These are phyloP conservation scores for Dinomys branickii DNA, from an alignment of 2,113 vertebrate species.

Conservation along the genomic window DNA sequence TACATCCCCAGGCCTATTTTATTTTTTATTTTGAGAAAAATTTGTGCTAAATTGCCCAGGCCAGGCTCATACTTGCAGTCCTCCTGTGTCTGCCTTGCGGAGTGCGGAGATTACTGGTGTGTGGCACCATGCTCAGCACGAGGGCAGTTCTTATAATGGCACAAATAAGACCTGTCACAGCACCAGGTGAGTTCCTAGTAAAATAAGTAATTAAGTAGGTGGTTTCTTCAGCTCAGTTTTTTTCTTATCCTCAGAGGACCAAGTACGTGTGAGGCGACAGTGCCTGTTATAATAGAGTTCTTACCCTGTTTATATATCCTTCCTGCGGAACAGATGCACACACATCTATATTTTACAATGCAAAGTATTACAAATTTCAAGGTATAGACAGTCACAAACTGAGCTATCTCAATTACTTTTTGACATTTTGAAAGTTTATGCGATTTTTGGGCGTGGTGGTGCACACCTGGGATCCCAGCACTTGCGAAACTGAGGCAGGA, in stretches of 20 bases:
- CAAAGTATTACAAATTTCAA: neutral
- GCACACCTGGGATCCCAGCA: too few relatives aligned
- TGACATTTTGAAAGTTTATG: constrained; percentile 1
- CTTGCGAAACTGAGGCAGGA: too few relatives aligned
- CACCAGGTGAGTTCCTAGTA: neutral
- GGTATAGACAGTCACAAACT: neutral
- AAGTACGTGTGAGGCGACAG: neutral
- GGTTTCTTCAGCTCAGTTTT: neutral
- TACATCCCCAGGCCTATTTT: neutral
- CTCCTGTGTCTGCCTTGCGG: neutral
- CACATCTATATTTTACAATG: neutral
- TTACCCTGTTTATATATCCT: neutral
- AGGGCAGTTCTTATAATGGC: neutral
- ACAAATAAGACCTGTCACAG: neutral
- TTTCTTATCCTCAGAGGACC: neutral
- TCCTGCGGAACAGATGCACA: neutral
- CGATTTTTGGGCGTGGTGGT: neutral
- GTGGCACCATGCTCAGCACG: neutral
- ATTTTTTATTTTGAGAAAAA: neutral
- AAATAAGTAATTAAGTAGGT: neutral
- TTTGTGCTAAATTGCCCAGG: neutral
- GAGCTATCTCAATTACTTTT: neutral
- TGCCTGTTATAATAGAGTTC: neutral
- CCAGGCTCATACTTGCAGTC: neutral
- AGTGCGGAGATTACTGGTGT: neutral